Percentiles rank a stretch among this genome's conserved stretches.
These are phyloP conservation scores for Phortica magna DNA, from an alignment of 2,888 invertebrate genomes.

Conservation along the genomic window DNA sequence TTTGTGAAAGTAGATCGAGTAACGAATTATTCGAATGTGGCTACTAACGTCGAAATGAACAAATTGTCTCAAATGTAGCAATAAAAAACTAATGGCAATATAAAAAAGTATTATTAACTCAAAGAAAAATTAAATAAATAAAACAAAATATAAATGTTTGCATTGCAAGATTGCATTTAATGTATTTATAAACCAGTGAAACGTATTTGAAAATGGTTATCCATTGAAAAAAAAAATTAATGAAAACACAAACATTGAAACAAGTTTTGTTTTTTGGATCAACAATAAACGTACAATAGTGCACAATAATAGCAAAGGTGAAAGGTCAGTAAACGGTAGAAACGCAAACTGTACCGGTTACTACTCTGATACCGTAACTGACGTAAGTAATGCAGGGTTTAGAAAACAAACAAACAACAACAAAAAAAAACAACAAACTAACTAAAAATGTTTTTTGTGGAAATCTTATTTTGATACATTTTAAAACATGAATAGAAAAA, in stretches of 20 bases:
- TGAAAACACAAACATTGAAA: not conserved
- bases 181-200: too few relatives aligned
- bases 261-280: not conserved
- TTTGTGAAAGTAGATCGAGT: not conserved
- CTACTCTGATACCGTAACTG: not conserved
- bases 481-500: slow-evolving; percentile 32
- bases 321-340: not conserved
- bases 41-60: not conserved
- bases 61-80: too few relatives aligned
- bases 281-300: not conserved
- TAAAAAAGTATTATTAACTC: not conserved
- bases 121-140: not conserved
- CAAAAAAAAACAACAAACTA: not conserved
- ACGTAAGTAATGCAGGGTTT: not conserved
- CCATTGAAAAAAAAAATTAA: not conserved
- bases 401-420: too few relatives aligned
- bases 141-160: too few relatives aligned
- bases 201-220: not conserved
- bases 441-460: slow-evolving; percentile 11
- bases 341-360: not conserved
- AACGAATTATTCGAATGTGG: not conserved
- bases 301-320: not conserved
- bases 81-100: not conserved
- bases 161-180: too few relatives aligned
- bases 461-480: slow-evolving; percentile 38